Evolutionary conservation across 2,113 vertebrate genomes (phyloP), one percentile per base, ranked within the genome.

Genomic region (Gymnogyps californianus): DNA sequence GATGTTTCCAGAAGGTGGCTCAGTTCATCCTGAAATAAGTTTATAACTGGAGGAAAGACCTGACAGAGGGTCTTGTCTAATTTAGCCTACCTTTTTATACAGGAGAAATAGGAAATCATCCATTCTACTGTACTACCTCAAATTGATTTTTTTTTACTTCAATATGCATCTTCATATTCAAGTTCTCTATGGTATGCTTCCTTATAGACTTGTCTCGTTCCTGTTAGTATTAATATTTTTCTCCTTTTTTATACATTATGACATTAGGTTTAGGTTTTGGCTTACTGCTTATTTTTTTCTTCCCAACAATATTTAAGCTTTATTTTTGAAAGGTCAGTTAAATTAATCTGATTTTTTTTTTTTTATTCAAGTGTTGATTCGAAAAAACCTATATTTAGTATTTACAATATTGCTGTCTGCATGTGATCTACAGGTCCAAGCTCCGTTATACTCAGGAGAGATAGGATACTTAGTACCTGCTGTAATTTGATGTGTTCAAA

Each of bases 41-140:
- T 62, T 79, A 4, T 34, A 78, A 46, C 2, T 58, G 36, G 19
- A 88, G 9, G 31, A 85, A 77, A 75, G 26, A 52, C 6, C 15
- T 75, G 31, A 54, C 2, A 75, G 28, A 76, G 9, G 3, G 7
- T 58, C 36, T 26, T 75, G 61, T 40, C 64, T 87, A 38, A 86
- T 97, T 96, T 95, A 82, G 59, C 62, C 40, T 78, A 86, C 34
- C 26, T 96, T 97, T 97, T 79, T 61, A 47, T n/a, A 62, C 12
- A 46, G 22, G 44, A 91, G 42, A 65, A 90, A 93, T 18, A 93
- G 47, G 55, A 87, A 89, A 95, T 89, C 42, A 94, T 89, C 55
- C 64, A 87, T 94, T 97, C 70, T 89, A 89, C 85, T 82, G 29
- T 36, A 64, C 11, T 59, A 16, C 28, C 1, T 75, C 6, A 71